These are phyloP conservation scores for Centruroides vittatus DNA, from an alignment of 1,140 invertebrate species.

Conservation along the genomic window DNA sequence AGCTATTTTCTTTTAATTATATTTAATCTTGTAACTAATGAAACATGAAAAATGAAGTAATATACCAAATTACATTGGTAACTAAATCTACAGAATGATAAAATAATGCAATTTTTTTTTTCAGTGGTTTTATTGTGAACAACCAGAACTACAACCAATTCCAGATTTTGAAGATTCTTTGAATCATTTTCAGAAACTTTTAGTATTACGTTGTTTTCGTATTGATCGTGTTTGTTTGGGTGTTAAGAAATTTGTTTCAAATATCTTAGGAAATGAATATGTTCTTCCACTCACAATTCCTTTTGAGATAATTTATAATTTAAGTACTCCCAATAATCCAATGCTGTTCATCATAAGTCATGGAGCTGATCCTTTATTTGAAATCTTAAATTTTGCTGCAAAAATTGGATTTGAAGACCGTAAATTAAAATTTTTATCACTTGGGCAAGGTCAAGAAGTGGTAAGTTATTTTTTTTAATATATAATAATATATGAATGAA, in stretches of 20 bases:
- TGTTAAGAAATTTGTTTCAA: conserved; percentile 59
- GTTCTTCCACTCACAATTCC: conserved; percentile 67
- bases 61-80: too few relatives aligned
- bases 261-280: conserved; percentile 67
- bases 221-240: conserved; percentile 69
- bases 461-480: conserved; percentile 26
- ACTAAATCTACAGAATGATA: too few relatives aligned
- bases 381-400: conserved; percentile 75
- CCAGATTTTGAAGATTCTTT: conserved; percentile 48
- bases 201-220: conserved; percentile 70
- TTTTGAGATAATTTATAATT: conserved; percentile 63
- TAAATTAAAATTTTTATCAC: conserved; percentile 64
- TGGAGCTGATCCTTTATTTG: conserved; percentile 70
- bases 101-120: not conserved
- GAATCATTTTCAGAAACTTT: conserved; percentile 52
- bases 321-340: conserved; percentile 58
- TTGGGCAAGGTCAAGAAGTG: conserved; percentile 77
- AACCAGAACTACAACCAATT: conserved; percentile 49
- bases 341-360: conserved; percentile 77
- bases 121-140: conserved; percentile 69
- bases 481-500: too few relatives aligned
- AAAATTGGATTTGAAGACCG: conserved; percentile 48
- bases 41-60: too few relatives aligned
- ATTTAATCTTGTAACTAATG: too few relatives aligned
- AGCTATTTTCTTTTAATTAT: too few relatives aligned